A percentile compares a stretch with the other conserved stretches of the same genome.
Conservation (phyloP, 2,888 invertebrate species). For the Nomada lathburiana region DNA sequence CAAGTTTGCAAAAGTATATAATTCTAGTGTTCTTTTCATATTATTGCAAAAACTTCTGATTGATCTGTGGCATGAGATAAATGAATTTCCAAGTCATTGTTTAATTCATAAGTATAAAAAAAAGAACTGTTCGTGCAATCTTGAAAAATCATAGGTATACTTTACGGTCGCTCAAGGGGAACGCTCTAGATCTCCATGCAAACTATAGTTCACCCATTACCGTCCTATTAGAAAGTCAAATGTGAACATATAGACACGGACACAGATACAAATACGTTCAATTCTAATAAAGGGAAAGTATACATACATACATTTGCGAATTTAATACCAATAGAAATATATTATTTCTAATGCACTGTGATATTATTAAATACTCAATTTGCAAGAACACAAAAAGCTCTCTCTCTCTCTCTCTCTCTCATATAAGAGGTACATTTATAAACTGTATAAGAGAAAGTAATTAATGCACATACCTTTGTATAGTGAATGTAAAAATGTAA, state of each 20-base stretch:
- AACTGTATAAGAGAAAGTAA: not conserved
- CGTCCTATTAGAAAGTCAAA: conserved; percentile 67
- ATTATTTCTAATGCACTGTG: not conserved
- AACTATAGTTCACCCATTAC: conserved; percentile 45
- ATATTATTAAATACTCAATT: not conserved
- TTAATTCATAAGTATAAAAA: not conserved
- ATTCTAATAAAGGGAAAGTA: conserved; percentile 59
- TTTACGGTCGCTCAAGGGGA: conserved; percentile 39
- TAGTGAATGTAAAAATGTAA: no score
- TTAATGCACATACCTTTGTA: no score
- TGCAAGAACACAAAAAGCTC: not conserved
- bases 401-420: not conserved
- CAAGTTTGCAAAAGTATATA: no score
- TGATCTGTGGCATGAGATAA: no score
- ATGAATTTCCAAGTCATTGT: not conserved
- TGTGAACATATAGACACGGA: conserved; percentile 35
- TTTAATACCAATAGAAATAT: conserved; percentile 18
- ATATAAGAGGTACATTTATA: not conserved
- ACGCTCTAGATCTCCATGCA: conserved; percentile 46
- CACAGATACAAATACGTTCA: conserved; percentile 37
- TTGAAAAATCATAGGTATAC: conserved; percentile 16
- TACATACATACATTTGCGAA: conserved; percentile 28
- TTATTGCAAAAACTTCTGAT: no score
- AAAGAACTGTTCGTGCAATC: not conserved
- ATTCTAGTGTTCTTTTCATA: no score